These are phyloP conservation scores for Drosophila albomicans DNA, from an alignment of 1,140 invertebrate genomes.

Conservation along the genomic window DNA sequence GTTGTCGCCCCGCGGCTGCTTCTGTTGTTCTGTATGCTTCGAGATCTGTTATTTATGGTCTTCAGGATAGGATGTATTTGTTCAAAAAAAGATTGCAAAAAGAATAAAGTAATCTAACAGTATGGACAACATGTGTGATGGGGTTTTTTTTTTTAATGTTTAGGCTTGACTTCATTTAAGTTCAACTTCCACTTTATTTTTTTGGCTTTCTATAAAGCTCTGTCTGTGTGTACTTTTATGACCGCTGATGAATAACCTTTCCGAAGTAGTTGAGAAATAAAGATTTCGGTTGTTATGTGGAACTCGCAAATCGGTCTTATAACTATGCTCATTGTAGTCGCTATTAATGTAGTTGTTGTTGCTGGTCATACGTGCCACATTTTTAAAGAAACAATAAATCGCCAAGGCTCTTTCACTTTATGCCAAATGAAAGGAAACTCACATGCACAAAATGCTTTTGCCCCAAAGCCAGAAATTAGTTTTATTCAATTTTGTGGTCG, in stretches of 20 bases:
- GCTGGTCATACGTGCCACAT: conserved; percentile 32
- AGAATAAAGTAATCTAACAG: conserved; percentile 25
- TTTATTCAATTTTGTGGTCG: conserved; percentile 61
- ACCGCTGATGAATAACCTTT: conserved; percentile 49
- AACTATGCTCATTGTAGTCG: conserved; percentile 26
- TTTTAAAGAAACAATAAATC: conserved; percentile 61
- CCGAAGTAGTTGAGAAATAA: conserved; percentile 27
- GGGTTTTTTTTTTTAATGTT: conserved; percentile 4
- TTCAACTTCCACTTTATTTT: not conserved
- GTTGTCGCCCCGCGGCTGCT: conserved; percentile 38
- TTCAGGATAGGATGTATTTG: conserved; percentile 30
- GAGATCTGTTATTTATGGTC: conserved; percentile 38
- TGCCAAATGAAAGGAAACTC: conserved; percentile 36
- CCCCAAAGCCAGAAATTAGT: conserved; percentile 55
- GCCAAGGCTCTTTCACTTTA: conserved; percentile 57
- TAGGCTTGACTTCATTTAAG: not conserved
- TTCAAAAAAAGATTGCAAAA: conserved; percentile 31
- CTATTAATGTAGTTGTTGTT: conserved; percentile 19
- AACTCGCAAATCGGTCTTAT: conserved; percentile 30
- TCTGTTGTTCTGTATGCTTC: conserved; percentile 38
- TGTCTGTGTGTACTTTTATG: conserved; percentile 22
- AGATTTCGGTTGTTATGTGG: conserved; percentile 43
- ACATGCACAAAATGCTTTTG: conserved; percentile 3
- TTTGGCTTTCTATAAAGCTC: conserved; percentile 37
- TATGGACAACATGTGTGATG: conserved; percentile 19